Evolutionary conservation across 2,113 vertebrate species (phyloP), one percentile per base, ranked within the genome.

Genomic region (Antechinus flavipes): DNA sequence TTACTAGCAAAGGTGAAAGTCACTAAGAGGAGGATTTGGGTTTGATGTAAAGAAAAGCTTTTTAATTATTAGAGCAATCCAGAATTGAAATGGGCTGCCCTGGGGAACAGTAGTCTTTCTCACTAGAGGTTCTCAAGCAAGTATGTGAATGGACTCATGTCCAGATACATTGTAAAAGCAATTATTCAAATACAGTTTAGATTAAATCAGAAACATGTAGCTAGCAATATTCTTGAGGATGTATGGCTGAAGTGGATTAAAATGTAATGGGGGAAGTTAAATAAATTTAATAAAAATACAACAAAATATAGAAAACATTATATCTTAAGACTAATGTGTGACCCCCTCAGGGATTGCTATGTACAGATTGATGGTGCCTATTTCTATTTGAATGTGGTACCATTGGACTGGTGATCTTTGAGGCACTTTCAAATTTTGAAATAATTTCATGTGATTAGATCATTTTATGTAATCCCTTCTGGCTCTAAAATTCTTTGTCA

Each of bases 71-170:
- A 84, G 5, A 84, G 68, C 35, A 23, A 42, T 84, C 68, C 35
- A 84, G n/a, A 84, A 84, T 35, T 84, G 68, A 98, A 98, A 93
- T 97, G 97, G 97, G 98, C 96, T 97, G 97, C 97, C 98, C 97
- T 97, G 98, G 97, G 97, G 94, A 96, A 97, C 96, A 97, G 97
- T 96, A 97, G 96, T 42, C 22, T 76, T 76, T 16, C 35, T n/a
- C 16, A 42, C 61, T 42, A 1, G n/a, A 84, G 68, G 42, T 84
- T 42, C 68, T 84, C 68, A n/a, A 42, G 68, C 0, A 84, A 84
- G n/a, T n/a, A 2, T 16, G 42, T 84, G 35, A 84, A 84, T 42
- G 35, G 68, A 19, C 0, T 76, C n/a, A 42, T 42, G 19, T 76
- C 49, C 42, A 19, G 68, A 16, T 84, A 84, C n/a, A 58, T 58